Base-by-base conservation (phyloP, 2,113 vertebrate genomes). In the Rhineura floridana region DNA sequence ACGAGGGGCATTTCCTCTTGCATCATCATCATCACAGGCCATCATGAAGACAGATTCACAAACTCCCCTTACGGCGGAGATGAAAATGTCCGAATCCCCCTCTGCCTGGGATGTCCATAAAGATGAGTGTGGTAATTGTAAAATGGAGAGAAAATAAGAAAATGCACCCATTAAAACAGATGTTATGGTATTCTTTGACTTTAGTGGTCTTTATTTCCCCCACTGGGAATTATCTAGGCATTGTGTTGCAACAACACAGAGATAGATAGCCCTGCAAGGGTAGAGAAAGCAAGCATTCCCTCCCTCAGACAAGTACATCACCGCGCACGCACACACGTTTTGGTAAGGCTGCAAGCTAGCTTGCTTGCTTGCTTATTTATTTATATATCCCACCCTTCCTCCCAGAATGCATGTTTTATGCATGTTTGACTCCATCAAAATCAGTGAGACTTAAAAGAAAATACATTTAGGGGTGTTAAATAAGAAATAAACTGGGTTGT, bases 11-110 rank as follows among this genome's bases (percentile, higher is more conserved):
- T 2, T 13, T 69, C 80, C 33, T 39, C 6, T 44, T 12, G 0
- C 19, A 0, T 13, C 0, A 55, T 67, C 19, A 0, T 13, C 0
- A 55, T 67, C 92, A 83, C 92, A 92, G 88, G 25, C 82, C 90
- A 36, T 89, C 87, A 96, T 96, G 96, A 97, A 85, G 92, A 95
- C 94, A 67, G 87, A 84, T 84, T 96, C 89, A 0, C 89, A 96
- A 96, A 95, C 94, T 92, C 92, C 88, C 11, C 39, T 1, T 0
- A 0, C 0, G 0, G 30, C 0, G 81, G 94, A 92, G 93, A 83
- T 77, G 94, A 87, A 90, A 25, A 89, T 95, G 91, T 93, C 92
- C 0, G 92, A 97, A 50, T 87, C 81, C 85, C 11, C 62, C 42
- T 65, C 48, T 73, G 48, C 92, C 94, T 94, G 94, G 85, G 91